A percentile compares a stretch with the other conserved stretches of the same genome.
phyloP scores from a whole-genome alignment of 2,888 invertebrate genomes.

The Drosophila koepferae region DNA sequence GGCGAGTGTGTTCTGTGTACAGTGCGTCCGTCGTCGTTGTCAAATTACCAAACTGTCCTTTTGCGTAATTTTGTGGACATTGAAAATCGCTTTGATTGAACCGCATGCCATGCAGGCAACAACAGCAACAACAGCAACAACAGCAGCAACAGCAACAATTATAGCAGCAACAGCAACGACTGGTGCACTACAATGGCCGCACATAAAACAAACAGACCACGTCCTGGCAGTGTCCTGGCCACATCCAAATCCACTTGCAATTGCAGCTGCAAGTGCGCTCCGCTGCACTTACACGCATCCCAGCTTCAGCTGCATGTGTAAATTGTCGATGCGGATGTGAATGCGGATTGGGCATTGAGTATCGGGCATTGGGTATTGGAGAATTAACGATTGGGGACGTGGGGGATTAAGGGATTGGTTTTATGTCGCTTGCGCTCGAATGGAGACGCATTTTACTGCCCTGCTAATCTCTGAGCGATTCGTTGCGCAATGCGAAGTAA shows the following conservation, averaged over 20 bases:
- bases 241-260: conserved; percentile 72
- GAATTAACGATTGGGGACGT: conserved; percentile 33
- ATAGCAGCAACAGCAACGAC: conserved; percentile 21
- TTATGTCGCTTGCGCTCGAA: conserved; percentile 79
- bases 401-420: conserved; percentile 63
- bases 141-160: conserved; percentile 29
- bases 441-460: conserved; percentile 76
- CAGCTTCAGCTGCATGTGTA: conserved; percentile 47
- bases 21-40: conserved; percentile 60
- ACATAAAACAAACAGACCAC: conserved; percentile 78
- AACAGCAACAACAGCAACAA: conserved; percentile 25
- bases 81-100: conserved; percentile 82
- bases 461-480: conserved; percentile 73
- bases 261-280: conserved; percentile 77
- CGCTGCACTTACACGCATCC: conserved; percentile 76
- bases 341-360: conserved; percentile 25
- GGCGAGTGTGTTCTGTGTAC: conserved; percentile 48
- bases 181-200: conserved; percentile 71
- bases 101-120: conserved; percentile 70
- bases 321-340: conserved; percentile 55
- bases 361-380: conserved; percentile 8
- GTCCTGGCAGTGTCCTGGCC: conserved; percentile 53
- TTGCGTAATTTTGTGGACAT: conserved; percentile 81
- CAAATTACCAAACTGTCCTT: conserved; percentile 82
- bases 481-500: conserved; percentile 39